Conservation (phyloP, 1,140 invertebrate species). For the Ptiloglossa arizonensis region DNA sequence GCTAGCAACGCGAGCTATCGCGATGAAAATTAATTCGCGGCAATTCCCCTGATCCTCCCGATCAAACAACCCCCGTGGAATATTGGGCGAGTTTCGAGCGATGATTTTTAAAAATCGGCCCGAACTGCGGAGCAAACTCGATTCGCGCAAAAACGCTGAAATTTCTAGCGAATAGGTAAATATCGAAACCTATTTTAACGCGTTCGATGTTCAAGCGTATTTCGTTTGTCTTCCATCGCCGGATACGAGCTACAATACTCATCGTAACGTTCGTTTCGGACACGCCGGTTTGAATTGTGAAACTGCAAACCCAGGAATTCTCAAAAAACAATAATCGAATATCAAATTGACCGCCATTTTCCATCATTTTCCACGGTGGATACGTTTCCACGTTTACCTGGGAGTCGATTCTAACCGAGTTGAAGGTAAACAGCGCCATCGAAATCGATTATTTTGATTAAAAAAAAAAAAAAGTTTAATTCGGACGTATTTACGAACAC, state of each 20-base stretch:
- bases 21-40: conserved; percentile 50
- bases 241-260: not conserved
- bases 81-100: conserved; percentile 38
- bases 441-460: too few species aligned
- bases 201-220: not conserved
- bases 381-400: too few species aligned
- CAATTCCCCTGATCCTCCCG: conserved; percentile 42
- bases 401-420: too few species aligned
- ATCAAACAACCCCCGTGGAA: conserved; percentile 41
- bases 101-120: conserved; percentile 12
- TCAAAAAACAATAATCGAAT: too few species aligned
- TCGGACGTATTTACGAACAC: too few species aligned
- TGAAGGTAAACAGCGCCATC: too few species aligned
- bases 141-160: not conserved
- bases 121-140: not conserved
- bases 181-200: conserved; percentile 1
- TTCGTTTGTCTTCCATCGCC: not conserved
- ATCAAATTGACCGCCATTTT: too few species aligned
- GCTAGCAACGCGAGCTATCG: conserved; percentile 27
- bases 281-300: not conserved
- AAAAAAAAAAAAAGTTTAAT: too few species aligned
- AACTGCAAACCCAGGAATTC: not conserved
- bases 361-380: too few species aligned
- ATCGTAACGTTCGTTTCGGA: not conserved
- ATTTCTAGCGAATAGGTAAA: conserved; percentile 22